Base-by-base conservation (phyloP, 2,797 vertebrate genomes). In the Australoheros facetus region DNA sequence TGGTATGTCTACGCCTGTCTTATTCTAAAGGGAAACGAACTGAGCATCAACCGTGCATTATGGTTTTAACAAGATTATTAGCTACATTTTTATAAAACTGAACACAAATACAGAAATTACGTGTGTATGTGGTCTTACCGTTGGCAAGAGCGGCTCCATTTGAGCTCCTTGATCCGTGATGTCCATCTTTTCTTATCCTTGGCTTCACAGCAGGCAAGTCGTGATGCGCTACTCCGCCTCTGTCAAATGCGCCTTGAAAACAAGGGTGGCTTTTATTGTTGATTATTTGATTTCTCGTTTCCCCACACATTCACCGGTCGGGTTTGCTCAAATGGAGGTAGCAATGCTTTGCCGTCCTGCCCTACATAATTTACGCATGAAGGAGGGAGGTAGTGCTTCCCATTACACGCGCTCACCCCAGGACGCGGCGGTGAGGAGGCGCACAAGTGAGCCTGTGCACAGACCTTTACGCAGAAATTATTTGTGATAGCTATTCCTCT, bases 61-160 rank as follows among this genome's bases (percentile, higher is more conserved):
- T 51, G 26, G n/a, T 69, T 32, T 69, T 8, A 19, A 45, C 23
- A 48, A 17, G 14, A 28, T 64, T 28, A 30, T 66, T 26, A 48
- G 9, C 42, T 66, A n/a, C 4, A 28, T 30, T 30, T 12, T 28
- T 13, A 3, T 48, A 30, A 45, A 69, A 69, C 42, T 30, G 16
- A 69, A 30, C 62, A 48, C 16, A 69, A 30, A 51, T 51, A 66
- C 42, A 19, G 5, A 23, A 48, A 28, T 26, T 66, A 69, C 62
- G 42, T 69, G 62, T 48, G 19, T 51, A 51, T 69, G 7, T 51
- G 28, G 23, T 73, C 95, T 96, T 96, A 98, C 98, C 97, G 96
- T 96, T 17, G 97, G 97, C 88, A 99, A 96, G 84, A 99, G 95
- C 84, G 98, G 98, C 95, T 99, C 98, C 98, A 98, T 98, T 92